Base-by-base conservation (phyloP, 2,113 vertebrate genomes). In the Xyliphius kryptos region DNA sequence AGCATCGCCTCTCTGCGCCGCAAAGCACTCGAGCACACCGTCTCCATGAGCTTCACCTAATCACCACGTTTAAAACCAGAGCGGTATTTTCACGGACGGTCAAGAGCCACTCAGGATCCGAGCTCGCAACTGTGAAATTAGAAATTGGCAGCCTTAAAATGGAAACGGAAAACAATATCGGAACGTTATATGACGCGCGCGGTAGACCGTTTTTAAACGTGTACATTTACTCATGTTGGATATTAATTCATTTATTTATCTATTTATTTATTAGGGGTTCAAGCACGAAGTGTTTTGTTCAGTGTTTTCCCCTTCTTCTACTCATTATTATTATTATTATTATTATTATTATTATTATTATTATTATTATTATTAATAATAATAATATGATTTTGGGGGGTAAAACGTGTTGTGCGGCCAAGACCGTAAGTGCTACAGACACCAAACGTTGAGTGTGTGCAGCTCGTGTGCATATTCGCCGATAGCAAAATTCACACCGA, bases 1-100 rank as follows among this genome's bases (percentile, higher is more conserved):
- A 98, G 95, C 91, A 97, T 98, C 82, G 93, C 95, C 59, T 94
- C 95, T 66, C 88, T 97, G 73, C 90, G 93, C 85, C 93, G 94
- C 80, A 97, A 98, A 87, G 95, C 95, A 67, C 89, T 97, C 72
- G 95, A 98, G 92, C 95, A 97, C 92, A 98, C 94, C 89, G 93
- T 97, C 73, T 97, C 94, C 81, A 98, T 98, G 95, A 97, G 93
- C 82, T 98, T 97, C 87, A 95, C 95, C 77, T 98, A 97, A 89
- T 89, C 66, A 22, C 16, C 43, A 52, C 36, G 38, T 61, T 43
- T 20, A 20, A 26, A 46, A 46, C n/a, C n/a, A 21, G 50, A n/a
- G 36, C 12, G 56, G 26, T 56, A 61, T 67, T 63, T 61, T 66
- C 63, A 71, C 47, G 41, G 51, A 66, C 59, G 52, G 47, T 63